Base-by-base conservation (phyloP, 2,888 invertebrate genomes). In the Pterostichus niger region DNA sequence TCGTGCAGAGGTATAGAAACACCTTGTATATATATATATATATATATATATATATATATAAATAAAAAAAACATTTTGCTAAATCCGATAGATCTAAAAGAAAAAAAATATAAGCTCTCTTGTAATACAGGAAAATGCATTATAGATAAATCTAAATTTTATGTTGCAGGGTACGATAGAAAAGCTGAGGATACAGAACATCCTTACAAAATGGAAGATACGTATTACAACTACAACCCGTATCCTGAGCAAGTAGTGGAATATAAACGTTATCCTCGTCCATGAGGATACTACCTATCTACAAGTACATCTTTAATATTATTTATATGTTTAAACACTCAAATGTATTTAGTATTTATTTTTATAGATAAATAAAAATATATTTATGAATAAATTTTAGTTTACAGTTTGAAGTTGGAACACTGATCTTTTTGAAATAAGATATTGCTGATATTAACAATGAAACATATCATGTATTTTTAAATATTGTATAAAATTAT, bases 111-210 rank as follows among this genome's bases (percentile, higher is more conserved):
- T 40, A 40, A 40, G 9, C 40, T 40, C 3, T 40, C 24, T 40
- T 9, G 9, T 40, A 40, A 40, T 10, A 84, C 83, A 64, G 35
- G 5, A 35, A n/a, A 17, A 44, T 52, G 5, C 52, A 31, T 31
- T 52, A n/a, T 13, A 11, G 24, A 75, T 75, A 75, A 52, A 56
- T 54, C 31, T 49, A 44, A 15, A 10, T 15, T 49, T 61, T 75
- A 84, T 71, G 44, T 85, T 84, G 79, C 88, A 77, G 78, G 83
- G 77, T 77, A 83, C 54, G 78, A 78, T 31, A 77, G 78, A 49
- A 83, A 83, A 83, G 83, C 68, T 15, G 78, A 78, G 33, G 71
- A 83, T 49, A 46, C 40, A 11, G 59, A 82, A 40, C 61, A 75
- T 40, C 54, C 77, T 9, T 78, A 83, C 56, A 82, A 61, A 59